Conservation (phyloP, 2,888 invertebrate genomes). For the Tinea trinotella region DNA sequence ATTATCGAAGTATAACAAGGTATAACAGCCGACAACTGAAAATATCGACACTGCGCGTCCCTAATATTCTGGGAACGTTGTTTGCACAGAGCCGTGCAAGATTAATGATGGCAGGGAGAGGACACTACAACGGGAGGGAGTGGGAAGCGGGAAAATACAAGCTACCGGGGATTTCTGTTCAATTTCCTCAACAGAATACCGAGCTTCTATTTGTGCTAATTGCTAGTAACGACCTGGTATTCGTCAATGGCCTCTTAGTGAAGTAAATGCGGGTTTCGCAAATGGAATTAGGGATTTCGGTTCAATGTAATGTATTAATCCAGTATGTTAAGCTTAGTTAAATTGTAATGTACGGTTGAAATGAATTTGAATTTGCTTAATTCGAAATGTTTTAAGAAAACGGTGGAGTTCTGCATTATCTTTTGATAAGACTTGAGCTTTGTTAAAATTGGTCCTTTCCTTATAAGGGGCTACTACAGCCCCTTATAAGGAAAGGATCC, state of each 20-base stretch:
- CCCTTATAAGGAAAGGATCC: not conserved
- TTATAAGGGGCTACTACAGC: too few relatives aligned
- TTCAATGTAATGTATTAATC: not conserved
- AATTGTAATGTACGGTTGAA: conserved; percentile 1
- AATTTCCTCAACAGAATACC: conserved; percentile 30
- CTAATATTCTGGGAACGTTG: conserved; percentile 36
- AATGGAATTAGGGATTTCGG: conserved; percentile 5
- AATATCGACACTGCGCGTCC: conserved; percentile 38
- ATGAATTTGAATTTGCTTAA: not conserved
- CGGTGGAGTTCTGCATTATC: too few relatives aligned
- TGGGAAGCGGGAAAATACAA: conserved; percentile 20
- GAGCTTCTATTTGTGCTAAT: conserved; percentile 42
- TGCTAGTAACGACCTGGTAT: conserved; percentile 29
- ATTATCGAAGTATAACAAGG: conserved; percentile 9
- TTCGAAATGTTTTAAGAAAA: not conserved
- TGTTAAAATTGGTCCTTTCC: too few relatives aligned
- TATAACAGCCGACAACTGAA: not conserved
- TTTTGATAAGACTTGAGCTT: too few relatives aligned
- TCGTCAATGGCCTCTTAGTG: conserved; percentile 16
- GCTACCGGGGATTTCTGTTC: conserved; percentile 33
- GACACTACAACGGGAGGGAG: conserved; percentile 24
- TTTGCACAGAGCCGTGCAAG: conserved; percentile 39
- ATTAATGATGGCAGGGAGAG: conserved; percentile 60
- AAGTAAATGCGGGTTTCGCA: conserved; percentile 5
- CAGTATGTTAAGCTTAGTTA: not conserved